Percentiles rank a stretch among this genome's conserved stretches.
phyloP scores from a whole-genome alignment of 1,140 invertebrate species.

The Drosophila orosa region DNA sequence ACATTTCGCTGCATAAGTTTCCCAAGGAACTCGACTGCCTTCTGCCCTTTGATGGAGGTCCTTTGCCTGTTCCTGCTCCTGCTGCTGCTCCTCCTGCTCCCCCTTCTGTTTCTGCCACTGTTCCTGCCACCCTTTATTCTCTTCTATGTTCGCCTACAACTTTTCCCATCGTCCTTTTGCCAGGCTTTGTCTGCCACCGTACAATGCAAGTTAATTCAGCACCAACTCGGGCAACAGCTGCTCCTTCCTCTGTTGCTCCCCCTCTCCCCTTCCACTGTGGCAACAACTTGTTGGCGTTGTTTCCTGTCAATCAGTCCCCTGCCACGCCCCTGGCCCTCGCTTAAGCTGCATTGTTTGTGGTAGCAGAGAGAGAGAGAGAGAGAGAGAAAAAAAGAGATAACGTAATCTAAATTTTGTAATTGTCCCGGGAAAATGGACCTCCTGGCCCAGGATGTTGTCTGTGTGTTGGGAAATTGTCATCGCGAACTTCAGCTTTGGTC shows the following conservation, averaged over 20 bases:
- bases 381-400: constrained; percentile 6
- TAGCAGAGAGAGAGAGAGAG: background rate
- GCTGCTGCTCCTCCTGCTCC: background rate
- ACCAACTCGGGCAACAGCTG: constrained; percentile 39
- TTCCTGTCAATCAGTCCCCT: constrained; percentile 48
- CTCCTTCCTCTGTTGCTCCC: background rate
- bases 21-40: constrained; percentile 13
- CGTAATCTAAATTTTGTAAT: constrained; percentile 53
- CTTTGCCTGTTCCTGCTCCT: background rate
- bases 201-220: constrained; percentile 65
- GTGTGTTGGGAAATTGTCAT: constrained; percentile 11
- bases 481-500: constrained; percentile 12
- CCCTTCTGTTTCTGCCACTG: background rate
- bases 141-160: background rate
- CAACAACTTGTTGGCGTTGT: constrained; percentile 64
- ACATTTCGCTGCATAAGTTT: constrained; percentile 67
- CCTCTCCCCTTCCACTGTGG: background rate
- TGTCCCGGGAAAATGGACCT: constrained; percentile 43
- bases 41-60: background rate
- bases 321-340: background rate
- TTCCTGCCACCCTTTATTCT: background rate
- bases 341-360: constrained; percentile 42
- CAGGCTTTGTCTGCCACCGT: constrained; percentile 40
- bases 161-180: constrained; percentile 20
- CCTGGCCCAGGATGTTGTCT: constrained; percentile 20